Base-by-base conservation (phyloP, 2,797 vertebrate genomes). In the Chanos chanos region DNA sequence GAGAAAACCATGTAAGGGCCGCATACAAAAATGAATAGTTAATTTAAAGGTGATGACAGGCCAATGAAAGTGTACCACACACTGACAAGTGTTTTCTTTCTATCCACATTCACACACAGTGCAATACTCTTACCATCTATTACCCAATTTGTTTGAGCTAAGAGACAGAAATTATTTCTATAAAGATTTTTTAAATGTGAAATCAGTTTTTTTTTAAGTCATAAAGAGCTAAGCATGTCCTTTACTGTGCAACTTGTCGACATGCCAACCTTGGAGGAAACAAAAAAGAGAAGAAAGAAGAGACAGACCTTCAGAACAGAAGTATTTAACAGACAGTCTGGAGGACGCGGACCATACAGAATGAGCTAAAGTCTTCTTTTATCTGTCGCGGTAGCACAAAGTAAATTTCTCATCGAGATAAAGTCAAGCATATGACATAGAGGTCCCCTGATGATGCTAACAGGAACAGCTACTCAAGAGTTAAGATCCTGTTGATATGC, bases 41-140 rank as follows among this genome's bases (percentile, higher is more conserved):
- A 83, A 86, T 87, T 86, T 81, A 76, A 85, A 80, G 70, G 67
- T 77, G 78, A 78, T 82, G 80, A 86, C 76, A 80, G 81, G 86
- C 81, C 71, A 76, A 41, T 45, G 41, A 15, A 61, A 39, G 53
- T 73, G 71, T n/a, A n/a, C n/a, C n/a, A n/a, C n/a, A n/a, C n/a
- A n/a, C n/a, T n/a, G n/a, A n/a, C n/a, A n/a, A n/a, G n/a, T n/a
- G n/a, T n/a, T n/a, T n/a, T n/a, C n/a, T n/a, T n/a, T n/a, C n/a
- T n/a, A n/a, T n/a, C n/a, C n/a, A n/a, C n/a, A n/a, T n/a, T n/a
- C n/a, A n/a, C n/a, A n/a, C n/a, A n/a, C n/a, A n/a, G n/a, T n/a
- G n/a, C n/a, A n/a, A n/a, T n/a, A n/a, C n/a, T n/a, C n/a, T n/a
- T n/a, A n/a, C n/a, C n/a, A n/a, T n/a, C n/a, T n/a, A n/a, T n/a